Base-by-base conservation (phyloP, 2,113 vertebrate genomes). In the Gracilinanus agilis region DNA sequence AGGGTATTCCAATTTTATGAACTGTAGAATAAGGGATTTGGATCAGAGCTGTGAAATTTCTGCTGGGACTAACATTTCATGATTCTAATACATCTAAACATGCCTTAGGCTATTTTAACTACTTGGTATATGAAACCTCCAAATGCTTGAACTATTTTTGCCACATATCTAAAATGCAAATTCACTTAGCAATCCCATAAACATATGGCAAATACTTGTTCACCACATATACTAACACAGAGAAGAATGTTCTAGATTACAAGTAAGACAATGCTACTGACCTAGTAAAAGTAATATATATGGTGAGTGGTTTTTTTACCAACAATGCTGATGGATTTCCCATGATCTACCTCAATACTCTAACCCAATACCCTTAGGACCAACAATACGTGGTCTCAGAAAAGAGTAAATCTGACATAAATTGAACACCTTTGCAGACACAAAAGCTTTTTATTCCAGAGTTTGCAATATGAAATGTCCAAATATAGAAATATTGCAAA, bases 301-400 rank as follows among this genome's bases (percentile, higher is more conserved):
- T 40, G 6, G 49, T 88, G n/a, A n/a, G 21, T n/a, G 92, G 27
- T 34, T 89, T 34, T 89, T 96, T 94, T 93, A 67, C 55, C 55
- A n/a, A 44, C 34, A 88, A 29, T 54, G 25, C 29, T 55, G 75
- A 89, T 61, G 91, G 29, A 94, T 56, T 58, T 90, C 54, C 10
- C 58, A 25, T 90, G 89, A 88, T 24, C 3, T 53, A 94, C 29
- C 58, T 13, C 29, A 34, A 34, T 9, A 61, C 13, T n/a, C 4
- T 67, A 67, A 29, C 29, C 29, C 29, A 67, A 29, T 1, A 29
- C 34, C 1, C 25, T 7, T 75, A 34, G 5, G 61, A 75, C 13
- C 34, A 67, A 34, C 34, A 34, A 61, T 11, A 67, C n/a, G 61
- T 75, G 61, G 16, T 16, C 34, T n/a, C 34, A 75, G 67, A 40